phyloP scores from a whole-genome alignment of 2,888 invertebrate genomes.

The Bellardia bayeri region DNA sequence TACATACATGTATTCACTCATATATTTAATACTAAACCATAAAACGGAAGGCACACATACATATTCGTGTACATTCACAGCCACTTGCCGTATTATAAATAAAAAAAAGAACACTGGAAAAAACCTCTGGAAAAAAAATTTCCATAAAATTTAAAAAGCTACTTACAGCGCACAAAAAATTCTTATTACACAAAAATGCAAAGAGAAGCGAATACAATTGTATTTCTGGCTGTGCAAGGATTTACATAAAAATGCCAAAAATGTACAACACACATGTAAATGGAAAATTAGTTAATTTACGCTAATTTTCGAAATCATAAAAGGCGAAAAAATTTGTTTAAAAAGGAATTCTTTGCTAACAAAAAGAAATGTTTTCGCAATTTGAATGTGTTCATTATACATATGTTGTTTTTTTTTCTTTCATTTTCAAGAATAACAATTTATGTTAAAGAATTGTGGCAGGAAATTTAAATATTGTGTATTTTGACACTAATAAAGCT shows the following conservation, averaged over 20 bases:
- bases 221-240: neutral
- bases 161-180: constrained; percentile 11
- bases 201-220: constrained; percentile 11
- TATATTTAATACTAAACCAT: constrained; percentile 24
- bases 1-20: neutral
- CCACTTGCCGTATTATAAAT: constrained; percentile 24
- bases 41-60: constrained; percentile 8
- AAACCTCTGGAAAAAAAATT: constrained; percentile 52
- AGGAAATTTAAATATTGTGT: too few relatives aligned
- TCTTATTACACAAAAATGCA: neutral
- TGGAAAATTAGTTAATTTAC: constrained; percentile 56
- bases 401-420: neutral
- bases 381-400: too few relatives aligned
- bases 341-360: constrained; percentile 7
- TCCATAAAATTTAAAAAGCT: constrained; percentile 63
- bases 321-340: neutral
- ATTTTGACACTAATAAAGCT: too few relatives aligned
- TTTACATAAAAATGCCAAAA: constrained; percentile 43
- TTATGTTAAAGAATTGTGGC: neutral
- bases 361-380: constrained; percentile 2
- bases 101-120: constrained; percentile 2
- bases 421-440: neutral
- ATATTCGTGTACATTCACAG: neutral
- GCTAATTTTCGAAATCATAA: constrained; percentile 23
- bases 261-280: constrained; percentile 42